A percentile compares a stretch with the other conserved stretches of the same genome.
phyloP scores from a whole-genome alignment of 2,888 invertebrate species.

The Dorcus parallelipipedus region DNA sequence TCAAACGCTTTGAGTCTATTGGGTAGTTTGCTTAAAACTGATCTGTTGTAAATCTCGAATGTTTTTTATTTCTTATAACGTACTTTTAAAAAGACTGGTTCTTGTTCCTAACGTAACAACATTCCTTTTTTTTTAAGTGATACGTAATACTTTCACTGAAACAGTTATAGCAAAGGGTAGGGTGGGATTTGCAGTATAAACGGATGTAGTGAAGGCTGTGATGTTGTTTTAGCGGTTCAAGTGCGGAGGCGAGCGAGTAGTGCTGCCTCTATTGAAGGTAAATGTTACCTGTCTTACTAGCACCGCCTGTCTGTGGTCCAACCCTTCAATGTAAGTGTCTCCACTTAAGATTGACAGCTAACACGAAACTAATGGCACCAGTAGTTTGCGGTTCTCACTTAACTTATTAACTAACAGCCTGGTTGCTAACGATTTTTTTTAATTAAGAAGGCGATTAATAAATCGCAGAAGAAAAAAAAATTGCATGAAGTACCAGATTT shows the following conservation, averaged over 20 bases:
- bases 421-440: too few relatives aligned
- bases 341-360: constrained; percentile 1
- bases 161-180: constrained; percentile 16
- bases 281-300: constrained; percentile 40
- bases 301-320: constrained; percentile 18
- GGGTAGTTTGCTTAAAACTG: too few relatives aligned
- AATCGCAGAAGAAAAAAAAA: too few relatives aligned
- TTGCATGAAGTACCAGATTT: too few relatives aligned
- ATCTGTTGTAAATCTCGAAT: too few relatives aligned
- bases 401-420: too few relatives aligned
- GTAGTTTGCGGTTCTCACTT: not conserved
- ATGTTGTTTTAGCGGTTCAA: constrained; percentile 52
- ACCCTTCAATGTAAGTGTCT: constrained; percentile 21
- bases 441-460: too few relatives aligned
- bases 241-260: constrained; percentile 51
- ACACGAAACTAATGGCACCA: not conserved
- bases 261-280: constrained; percentile 51
- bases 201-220: constrained; percentile 36
- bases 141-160: not conserved
- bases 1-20: too few relatives aligned
- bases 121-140: too few relatives aligned
- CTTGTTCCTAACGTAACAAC: too few relatives aligned
- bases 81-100: too few relatives aligned
- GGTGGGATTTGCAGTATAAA: constrained; percentile 16
- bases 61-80: too few relatives aligned